A percentile compares a stretch with the other conserved stretches of the same genome.
Evolutionary conservation across 1,140 invertebrate species (phyloP).

Genomic region (Drosophila rufa): DNA sequence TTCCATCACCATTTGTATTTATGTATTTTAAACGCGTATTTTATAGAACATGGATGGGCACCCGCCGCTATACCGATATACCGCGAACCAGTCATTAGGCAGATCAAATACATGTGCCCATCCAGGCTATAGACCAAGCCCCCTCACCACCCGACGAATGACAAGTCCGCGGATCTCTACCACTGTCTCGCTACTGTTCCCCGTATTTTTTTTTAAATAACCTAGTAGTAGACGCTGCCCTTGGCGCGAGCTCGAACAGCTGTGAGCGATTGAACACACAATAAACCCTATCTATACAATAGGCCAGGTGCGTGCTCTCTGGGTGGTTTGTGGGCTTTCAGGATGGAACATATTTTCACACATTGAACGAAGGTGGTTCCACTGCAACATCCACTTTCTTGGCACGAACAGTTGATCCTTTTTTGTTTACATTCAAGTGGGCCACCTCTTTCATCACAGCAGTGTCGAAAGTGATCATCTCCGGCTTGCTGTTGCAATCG

Average conservation of each 20-base stretch:
- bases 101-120: conserved; percentile 2
- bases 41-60: conserved; percentile 2
- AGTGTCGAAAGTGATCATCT: no score
- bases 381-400: no score
- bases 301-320: not conserved
- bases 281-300: conserved; percentile 39
- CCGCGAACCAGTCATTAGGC: not conserved
- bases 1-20: conserved; percentile 38
- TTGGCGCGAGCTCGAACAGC: conserved; percentile 12
- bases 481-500: no score
- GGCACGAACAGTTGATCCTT: no score
- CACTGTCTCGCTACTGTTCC: not conserved
- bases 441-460: no score
- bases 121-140: not conserved
- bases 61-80: not conserved
- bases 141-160: not conserved
- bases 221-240: conserved; percentile 24
- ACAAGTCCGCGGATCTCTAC: not conserved
- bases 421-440: no score
- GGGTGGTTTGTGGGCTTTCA: not conserved
- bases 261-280: conserved; percentile 43
- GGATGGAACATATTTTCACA: not conserved
- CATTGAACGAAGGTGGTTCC: no score
- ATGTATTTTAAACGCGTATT: conserved; percentile 29
- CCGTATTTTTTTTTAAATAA: conserved; percentile 17